A percentile compares a stretch with the other conserved stretches of the same genome.
phyloP scores from a whole-genome alignment of 2,797 vertebrate species.

The Nothura maculosa region DNA sequence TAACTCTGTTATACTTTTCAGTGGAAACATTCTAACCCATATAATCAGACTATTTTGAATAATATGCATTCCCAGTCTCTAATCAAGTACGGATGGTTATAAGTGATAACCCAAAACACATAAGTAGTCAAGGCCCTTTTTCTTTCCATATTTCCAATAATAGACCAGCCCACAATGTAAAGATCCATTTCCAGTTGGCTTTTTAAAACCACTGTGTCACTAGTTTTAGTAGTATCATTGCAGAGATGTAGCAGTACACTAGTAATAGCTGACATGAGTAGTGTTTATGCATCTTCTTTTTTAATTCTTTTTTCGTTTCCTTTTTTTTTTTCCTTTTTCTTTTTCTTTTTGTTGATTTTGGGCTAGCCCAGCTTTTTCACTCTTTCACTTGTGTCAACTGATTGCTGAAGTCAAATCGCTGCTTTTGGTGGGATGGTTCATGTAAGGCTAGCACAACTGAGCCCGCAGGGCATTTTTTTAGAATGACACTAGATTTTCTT shows the following conservation, averaged over 20 bases:
- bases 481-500: constrained; percentile 59
- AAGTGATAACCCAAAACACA: constrained; percentile 76
- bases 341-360: background rate
- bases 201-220: background rate
- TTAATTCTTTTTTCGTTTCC: background rate
- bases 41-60: constrained; percentile 79
- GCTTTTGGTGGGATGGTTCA: background rate
- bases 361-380: background rate
- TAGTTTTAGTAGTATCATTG: background rate
- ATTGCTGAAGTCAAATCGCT: background rate
- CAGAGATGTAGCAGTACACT: constrained; percentile 55
- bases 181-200: constrained; percentile 40
- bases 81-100: constrained; percentile 77
- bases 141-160: constrained; percentile 59
- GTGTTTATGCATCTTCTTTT: background rate
- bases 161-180: constrained; percentile 42
- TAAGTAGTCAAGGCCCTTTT: constrained; percentile 80
- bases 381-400: background rate
- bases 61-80: constrained; percentile 81
- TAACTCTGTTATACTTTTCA: constrained; percentile 75
- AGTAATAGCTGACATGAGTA: background rate
- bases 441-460: background rate
- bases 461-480: constrained; percentile 5
- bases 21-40: constrained; percentile 80
- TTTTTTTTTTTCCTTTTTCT: constrained; percentile 41